Evolutionary conservation across 2,888 invertebrate genomes (phyloP).

Genomic region (Idaea dimidiata): DNA sequence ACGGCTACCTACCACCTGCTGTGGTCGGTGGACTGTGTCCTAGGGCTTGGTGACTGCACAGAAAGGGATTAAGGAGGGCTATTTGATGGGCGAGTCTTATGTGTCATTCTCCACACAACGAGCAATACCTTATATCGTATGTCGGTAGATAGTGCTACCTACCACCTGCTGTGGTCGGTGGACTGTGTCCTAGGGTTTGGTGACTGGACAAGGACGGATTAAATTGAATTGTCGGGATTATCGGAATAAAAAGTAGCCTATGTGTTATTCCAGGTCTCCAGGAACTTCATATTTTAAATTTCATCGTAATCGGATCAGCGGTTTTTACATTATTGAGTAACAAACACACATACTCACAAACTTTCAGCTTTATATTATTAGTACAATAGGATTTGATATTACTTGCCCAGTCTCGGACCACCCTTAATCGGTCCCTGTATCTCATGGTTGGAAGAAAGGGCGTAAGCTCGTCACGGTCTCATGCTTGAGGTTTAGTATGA

Average conservation of each 20-base stretch:
- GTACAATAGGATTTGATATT: background rate
- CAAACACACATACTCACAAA: too few relatives aligned
- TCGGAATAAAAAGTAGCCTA: too few relatives aligned
- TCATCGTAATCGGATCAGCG: too few relatives aligned
- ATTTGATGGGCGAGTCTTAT: too few relatives aligned
- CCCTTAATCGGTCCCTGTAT: background rate
- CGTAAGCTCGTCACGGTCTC: constrained; percentile 2
- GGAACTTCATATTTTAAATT: too few relatives aligned
- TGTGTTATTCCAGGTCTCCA: too few relatives aligned
- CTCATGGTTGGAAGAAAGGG: constrained; percentile 1
- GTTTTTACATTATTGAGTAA: too few relatives aligned
- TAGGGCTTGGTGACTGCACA: background rate
- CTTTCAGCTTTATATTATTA: too few relatives aligned
- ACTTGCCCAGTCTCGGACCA: background rate
- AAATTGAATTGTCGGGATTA: background rate
- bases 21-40: background rate
- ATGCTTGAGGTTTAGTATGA: background rate
- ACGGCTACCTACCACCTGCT: background rate
- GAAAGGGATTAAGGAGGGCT: background rate
- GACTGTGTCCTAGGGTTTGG: background rate
- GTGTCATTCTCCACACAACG: background rate
- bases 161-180: background rate
- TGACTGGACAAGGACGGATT: background rate
- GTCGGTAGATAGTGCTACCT: background rate
- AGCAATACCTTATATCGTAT: background rate